These are phyloP conservation scores for Mesocricetus auratus DNA, from an alignment of 2,113 vertebrate genomes.

Conservation along the genomic window DNA sequence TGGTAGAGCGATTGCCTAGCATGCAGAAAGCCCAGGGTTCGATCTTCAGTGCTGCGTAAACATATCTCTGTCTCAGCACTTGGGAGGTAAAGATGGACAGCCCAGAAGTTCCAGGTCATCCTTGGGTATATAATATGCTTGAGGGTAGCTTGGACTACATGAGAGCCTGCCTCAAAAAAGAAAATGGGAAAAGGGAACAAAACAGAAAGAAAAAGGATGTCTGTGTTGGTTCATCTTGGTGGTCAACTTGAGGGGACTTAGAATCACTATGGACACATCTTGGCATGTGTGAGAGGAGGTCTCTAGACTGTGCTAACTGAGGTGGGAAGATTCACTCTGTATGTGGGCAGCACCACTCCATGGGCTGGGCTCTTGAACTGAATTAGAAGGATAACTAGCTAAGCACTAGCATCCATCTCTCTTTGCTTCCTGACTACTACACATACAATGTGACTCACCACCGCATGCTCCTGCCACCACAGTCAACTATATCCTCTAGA, in stretches of 20 bases:
- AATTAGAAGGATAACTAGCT: background rate
- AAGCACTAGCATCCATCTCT: background rate
- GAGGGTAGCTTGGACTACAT: background rate
- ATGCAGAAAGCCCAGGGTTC: background rate
- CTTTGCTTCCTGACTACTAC: background rate
- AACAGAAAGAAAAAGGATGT: background rate
- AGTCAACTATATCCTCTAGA: background rate
- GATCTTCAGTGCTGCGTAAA: background rate
- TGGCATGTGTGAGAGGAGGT: background rate
- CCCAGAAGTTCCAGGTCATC: background rate
- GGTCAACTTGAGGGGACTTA: background rate
- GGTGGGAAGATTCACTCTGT: background rate
- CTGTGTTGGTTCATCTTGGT: background rate
- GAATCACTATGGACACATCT: background rate
- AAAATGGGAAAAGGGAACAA: background rate
- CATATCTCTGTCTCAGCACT: background rate
- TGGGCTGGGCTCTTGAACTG: background rate
- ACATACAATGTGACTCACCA: fast-evolving
- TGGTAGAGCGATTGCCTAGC: background rate
- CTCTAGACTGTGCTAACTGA: background rate
- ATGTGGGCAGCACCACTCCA: background rate
- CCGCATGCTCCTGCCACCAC: too few species aligned
- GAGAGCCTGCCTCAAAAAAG: background rate
- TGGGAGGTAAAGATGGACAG: background rate
- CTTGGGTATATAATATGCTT: background rate